A percentile compares a stretch with the other conserved stretches of the same genome.
Evolutionary conservation across 2,888 invertebrate genomes (phyloP).

Genomic region (Dexiosoma caninum): DNA sequence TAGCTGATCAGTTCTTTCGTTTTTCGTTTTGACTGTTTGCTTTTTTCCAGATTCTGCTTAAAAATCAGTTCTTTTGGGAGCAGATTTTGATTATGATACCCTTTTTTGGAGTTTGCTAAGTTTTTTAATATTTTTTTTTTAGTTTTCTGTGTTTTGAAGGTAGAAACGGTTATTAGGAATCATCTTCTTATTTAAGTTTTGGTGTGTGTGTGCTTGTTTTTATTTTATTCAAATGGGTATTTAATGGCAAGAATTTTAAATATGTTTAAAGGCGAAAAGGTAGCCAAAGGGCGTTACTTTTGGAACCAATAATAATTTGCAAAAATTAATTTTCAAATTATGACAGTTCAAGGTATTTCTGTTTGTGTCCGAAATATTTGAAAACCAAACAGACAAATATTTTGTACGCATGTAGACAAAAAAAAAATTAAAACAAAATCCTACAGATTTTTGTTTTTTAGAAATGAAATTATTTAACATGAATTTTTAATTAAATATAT

Average conservation of each 20-base stretch:
- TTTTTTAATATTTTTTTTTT: too few relatives aligned
- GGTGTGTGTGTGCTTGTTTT: neutral
- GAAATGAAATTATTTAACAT: too few relatives aligned
- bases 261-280: conserved; percentile 51
- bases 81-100: conserved; percentile 59
- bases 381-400: too few relatives aligned
- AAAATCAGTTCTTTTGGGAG: conserved; percentile 12
- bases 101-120: conserved; percentile 4
- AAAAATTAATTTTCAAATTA: conserved; percentile 62
- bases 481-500: too few relatives aligned
- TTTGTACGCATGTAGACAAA: too few relatives aligned
- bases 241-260: conserved; percentile 43
- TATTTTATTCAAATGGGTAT: conserved; percentile 3
- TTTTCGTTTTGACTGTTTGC: neutral
- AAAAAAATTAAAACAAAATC: too few relatives aligned
- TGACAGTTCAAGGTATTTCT: conserved; percentile 61
- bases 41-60: conserved; percentile 10
- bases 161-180: conserved; percentile 11
- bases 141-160: conserved; percentile 8
- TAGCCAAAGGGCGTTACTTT: conserved; percentile 63
- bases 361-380: conserved; percentile 1
- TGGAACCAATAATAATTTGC: conserved; percentile 45
- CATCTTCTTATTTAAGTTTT: neutral
- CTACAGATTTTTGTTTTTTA: too few relatives aligned
- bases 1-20: conserved; percentile 74